Evolutionary conservation across 2,888 invertebrate species (phyloP), one percentile per base, ranked within the genome.

Genomic region (Leptinotarsa peninsularis): DNA sequence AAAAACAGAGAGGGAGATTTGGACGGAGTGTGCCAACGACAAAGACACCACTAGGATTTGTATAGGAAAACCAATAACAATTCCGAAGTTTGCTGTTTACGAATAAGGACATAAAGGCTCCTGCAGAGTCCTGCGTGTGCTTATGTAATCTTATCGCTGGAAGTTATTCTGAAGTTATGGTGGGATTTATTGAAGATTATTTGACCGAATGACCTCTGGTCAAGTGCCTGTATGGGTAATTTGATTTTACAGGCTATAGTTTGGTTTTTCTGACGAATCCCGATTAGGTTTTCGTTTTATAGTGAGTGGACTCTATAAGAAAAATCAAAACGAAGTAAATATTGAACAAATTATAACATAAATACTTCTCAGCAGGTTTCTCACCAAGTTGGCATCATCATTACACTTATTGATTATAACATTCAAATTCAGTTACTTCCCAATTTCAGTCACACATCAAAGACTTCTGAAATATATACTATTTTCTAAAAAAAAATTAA

Each of bases 101-200:
- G 69, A 78, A 78, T 78, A 75, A 73, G 73, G 73, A 63, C 71
- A 71, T 75, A 75, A 78, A 75, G 67, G 72, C 67, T 56, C 66
- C 70, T 56, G 69, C 49, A 54, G 49, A 70, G 69, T 67, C 60
- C 74, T 77, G 75, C 74, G 73, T 74, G 71, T 67, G 77, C 79
- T 77, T 79, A 74, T 67, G 72, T 67, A 77, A 77, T 79, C 82
- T 81, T 81, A 82, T 82, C 81, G 79, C 74, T 71, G 66, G 76
- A 78, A 81, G 76, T 81, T 81, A 81, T 79, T 75, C 76, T 71
- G 73, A 76, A 76, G 78, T 77, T 80, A 81, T 73, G 79, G 81
- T 78, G 79, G 78, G 71, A 78, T 81, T 81, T 80, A 80, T 81
- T 74, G 80, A 73, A 76, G 77, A 80, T 82, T 80, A 81, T 78